phyloP scores from a whole-genome alignment of 2,888 invertebrate genomes.

The Aporophyla lueneburgensis region DNA sequence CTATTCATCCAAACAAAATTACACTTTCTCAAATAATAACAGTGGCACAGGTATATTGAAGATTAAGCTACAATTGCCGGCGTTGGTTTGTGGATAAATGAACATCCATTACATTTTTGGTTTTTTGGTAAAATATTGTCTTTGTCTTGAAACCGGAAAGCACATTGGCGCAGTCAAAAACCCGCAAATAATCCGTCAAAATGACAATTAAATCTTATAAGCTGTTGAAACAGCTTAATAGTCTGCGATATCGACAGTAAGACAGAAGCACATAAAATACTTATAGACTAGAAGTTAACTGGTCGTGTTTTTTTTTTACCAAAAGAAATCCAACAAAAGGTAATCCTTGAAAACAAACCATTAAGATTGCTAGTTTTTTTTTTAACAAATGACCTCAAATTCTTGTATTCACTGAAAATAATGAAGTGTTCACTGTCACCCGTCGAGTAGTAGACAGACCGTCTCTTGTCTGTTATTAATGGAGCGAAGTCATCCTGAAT shows the following conservation, averaged over 20 bases:
- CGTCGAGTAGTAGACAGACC: constrained; percentile 71
- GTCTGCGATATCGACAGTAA: background rate
- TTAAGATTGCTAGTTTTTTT: background rate
- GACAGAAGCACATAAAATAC: background rate
- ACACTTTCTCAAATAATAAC: background rate
- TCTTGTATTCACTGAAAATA: constrained; percentile 71
- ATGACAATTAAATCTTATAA: background rate
- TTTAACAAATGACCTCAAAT: background rate
- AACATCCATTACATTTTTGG: background rate
- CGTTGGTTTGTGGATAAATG: background rate
- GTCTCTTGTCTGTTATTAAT: constrained; percentile 78
- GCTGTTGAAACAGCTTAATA: background rate
- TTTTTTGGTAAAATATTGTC: no score
- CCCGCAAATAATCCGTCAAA: background rate
- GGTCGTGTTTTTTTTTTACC: background rate
- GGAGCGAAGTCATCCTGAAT: constrained; percentile 67
- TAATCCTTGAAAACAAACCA: background rate
- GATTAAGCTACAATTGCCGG: background rate
- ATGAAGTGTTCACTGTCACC: constrained; percentile 75
- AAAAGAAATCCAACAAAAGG: background rate
- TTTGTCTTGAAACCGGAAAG: no score
- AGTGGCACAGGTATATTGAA: background rate
- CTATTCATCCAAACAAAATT: background rate
- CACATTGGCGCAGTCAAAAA: no score
- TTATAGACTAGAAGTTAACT: background rate